Conservation (phyloP, 1,140 invertebrate species). For the Euura lappo region DNA sequence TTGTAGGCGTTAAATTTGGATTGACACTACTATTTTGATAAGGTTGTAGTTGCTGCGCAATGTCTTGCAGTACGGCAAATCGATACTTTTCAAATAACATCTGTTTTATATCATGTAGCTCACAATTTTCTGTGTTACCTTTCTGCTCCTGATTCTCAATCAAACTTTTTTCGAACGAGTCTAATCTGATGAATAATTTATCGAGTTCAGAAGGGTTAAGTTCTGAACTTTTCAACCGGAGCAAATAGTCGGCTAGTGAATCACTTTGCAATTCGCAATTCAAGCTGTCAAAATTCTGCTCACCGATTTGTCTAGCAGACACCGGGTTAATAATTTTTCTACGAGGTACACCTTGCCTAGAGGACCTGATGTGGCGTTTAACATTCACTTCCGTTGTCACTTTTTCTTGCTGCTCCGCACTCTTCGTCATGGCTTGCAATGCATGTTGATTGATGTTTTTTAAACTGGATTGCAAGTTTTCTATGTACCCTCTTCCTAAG, state of each 20-base stretch:
- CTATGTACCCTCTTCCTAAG: not conserved
- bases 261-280: not conserved
- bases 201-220: too few relatives aligned
- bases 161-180: not conserved
- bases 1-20: not conserved
- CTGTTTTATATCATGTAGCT: conserved; percentile 13
- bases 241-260: not conserved
- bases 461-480: not conserved
- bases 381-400: not conserved
- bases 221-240: too few relatives aligned
- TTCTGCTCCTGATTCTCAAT: not conserved
- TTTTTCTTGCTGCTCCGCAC: not conserved
- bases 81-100: conserved; percentile 13
- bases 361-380: not conserved
- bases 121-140: not conserved
- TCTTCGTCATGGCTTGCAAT: not conserved
- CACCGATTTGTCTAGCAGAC: not conserved
- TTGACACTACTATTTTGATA: not conserved
- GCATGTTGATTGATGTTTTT: not conserved
- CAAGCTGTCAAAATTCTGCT: not conserved
- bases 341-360: not conserved
- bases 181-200: not conserved
- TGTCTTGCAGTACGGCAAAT: conserved; percentile 16
- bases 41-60: conserved; percentile 4
- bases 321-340: too few relatives aligned